These are phyloP conservation scores for Danio jaintianensis DNA, from an alignment of 2,797 vertebrate species.

Conservation along the genomic window DNA sequence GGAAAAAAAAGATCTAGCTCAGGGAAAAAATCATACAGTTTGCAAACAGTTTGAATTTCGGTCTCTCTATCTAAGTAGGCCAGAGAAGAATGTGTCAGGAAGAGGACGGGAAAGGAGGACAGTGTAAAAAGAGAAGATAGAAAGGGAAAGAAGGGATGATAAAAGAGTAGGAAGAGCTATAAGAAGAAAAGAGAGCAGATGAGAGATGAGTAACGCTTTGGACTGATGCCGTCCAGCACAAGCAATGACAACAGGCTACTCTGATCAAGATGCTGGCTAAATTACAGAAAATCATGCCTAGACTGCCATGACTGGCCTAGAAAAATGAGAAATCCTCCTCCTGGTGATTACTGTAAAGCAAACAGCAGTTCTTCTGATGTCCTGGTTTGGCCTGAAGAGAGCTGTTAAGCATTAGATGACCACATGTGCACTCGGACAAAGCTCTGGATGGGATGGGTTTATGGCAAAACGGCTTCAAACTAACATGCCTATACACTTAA, in stretches of 20 bases:
- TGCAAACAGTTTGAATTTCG: background rate
- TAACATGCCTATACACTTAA: background rate
- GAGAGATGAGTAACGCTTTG: constrained; percentile 22
- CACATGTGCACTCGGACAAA: background rate
- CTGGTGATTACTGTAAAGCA: constrained; percentile 31
- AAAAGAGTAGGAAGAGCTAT: constrained; percentile 13
- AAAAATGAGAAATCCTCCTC: constrained; percentile 21
- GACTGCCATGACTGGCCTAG: constrained; percentile 22
- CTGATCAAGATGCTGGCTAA: constrained; percentile 27
- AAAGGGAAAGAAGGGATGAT: background rate
- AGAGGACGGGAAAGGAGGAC: constrained; percentile 40
- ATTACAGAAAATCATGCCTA: constrained; percentile 6
- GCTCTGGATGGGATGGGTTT: background rate
- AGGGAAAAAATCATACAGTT: background rate
- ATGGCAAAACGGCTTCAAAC: background rate
- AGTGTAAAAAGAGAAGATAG: constrained; percentile 28
- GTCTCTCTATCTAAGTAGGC: constrained; percentile 38
- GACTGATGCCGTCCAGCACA: constrained; percentile 1
- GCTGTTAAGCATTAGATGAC: background rate
- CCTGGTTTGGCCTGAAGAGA: constrained; percentile 10
- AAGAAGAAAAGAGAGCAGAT: constrained; percentile 39
- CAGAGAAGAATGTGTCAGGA: constrained; percentile 35
- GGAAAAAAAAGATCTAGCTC: background rate
- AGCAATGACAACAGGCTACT: constrained; percentile 21
- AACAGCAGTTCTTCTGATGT: background rate